Evolutionary conservation across 2,113 vertebrate genomes (phyloP), one percentile per base, ranked within the genome.

Genomic region (Cochlearius cochlearius): DNA sequence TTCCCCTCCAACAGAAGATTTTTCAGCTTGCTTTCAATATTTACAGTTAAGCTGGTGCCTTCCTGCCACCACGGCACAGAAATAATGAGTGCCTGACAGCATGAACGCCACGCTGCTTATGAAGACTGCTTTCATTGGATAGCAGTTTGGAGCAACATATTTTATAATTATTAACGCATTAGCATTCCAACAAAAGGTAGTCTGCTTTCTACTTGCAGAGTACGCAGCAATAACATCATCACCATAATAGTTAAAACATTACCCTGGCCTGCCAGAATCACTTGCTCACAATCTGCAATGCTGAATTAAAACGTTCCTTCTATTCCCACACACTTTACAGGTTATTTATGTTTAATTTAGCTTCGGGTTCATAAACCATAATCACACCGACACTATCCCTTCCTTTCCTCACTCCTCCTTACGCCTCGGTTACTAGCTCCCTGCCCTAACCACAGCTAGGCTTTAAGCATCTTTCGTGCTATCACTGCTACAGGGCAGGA

Each of bases 11-110:
- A 53, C 6, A 85, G 88, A 63, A 90, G 78, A 60, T 27, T 89
- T 95, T 95, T 85, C 62, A 71, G 55, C 83, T 94, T 86, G 36
- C 62, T 96, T 85, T 71, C 85, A 90, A 41, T 97, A 94, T 96
- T 97, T 97, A 72, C 12, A 23, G 63, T 77, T 50, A 13, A 39
- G 59, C 52, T 29, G 6, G 38, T 94, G 60, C 43, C 29, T 87
- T 75, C 41, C 53, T 74, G 68, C 45, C 69, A 89, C 41, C 50
- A 53, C 34, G 15, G 17, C 76, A n/a, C 17, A 91, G 83, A 93
- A 96, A 87, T 66, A 69, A 66, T 0, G 43, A 79, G n/a, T 14
- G 36, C 39, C 76, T 85, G 81, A 39, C 84, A 85, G 55, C 26
- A 22, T 10, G 19, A 77, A 49, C 0, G 0, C 38, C 59, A 38